phyloP scores from a whole-genome alignment of 2,888 invertebrate genomes.

The Tenthredo mesomela region DNA sequence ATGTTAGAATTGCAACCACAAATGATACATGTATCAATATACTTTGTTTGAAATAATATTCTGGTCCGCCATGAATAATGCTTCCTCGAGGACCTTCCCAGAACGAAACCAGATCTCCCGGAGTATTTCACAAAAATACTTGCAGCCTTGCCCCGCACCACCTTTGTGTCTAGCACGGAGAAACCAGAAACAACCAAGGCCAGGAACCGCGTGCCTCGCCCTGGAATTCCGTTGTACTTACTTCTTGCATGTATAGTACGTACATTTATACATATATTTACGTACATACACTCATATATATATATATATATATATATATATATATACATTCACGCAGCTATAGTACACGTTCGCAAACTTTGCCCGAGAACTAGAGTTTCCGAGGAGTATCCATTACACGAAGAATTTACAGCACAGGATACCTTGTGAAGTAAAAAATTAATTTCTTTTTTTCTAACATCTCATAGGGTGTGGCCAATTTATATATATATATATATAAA shows the following conservation, averaged over 20 bases:
- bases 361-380: constrained; percentile 13
- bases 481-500: background rate
- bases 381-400: background rate
- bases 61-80: background rate
- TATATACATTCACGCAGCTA: background rate
- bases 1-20: background rate
- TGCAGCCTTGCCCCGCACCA: constrained; percentile 57
- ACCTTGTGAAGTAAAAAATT: background rate
- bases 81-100: constrained; percentile 30
- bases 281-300: background rate
- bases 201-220: constrained; percentile 69
- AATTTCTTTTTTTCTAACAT: background rate
- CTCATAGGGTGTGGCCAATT: background rate
- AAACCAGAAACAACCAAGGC: constrained; percentile 58
- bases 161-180: constrained; percentile 44
- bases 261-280: background rate
- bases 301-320: too few species aligned
- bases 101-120: constrained; percentile 42
- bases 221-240: constrained; percentile 70
- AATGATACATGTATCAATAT: background rate
- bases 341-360: background rate
- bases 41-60: constrained; percentile 13
- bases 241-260: background rate
- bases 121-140: constrained; percentile 55
- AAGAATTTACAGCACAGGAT: background rate